Conservation (phyloP, 64 coral and sea anemone genomes). For the Acropora yongei region DNA sequence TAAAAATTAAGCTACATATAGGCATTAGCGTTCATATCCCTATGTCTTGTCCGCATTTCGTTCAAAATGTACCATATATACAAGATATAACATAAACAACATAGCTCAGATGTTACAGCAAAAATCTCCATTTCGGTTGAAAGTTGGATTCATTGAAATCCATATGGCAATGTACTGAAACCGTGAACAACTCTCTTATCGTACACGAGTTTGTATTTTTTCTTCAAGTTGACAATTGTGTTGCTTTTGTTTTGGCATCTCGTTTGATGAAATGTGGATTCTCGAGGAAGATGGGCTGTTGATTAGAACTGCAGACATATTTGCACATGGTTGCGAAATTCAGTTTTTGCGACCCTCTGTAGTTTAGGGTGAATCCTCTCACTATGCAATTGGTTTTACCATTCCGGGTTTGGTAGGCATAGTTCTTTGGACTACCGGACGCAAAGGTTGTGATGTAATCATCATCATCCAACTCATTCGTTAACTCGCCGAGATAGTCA, state of each 20-base stretch:
- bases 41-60: too few species aligned
- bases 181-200: slow-evolving; percentile 8
- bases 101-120: too few species aligned
- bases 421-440: slow-evolving; percentile 57
- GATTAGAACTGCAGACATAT: background rate
- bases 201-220: slow-evolving; percentile 43
- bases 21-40: too few species aligned
- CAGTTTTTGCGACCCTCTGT: background rate
- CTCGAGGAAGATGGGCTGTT: slow-evolving; percentile 14
- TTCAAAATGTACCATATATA: too few species aligned
- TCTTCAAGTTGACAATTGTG: background rate
- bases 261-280: slow-evolving; percentile 37
- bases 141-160: slow-evolving; percentile 3
- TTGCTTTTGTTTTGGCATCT: slow-evolving; percentile 13
- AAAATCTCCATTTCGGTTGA: too few species aligned
- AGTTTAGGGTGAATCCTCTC: slow-evolving; percentile 38
- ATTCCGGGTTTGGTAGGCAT: slow-evolving; percentile 2
- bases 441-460: slow-evolving; percentile 30
- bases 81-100: too few species aligned
- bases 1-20: too few species aligned
- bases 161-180: slow-evolving; percentile 12
- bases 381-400: slow-evolving; percentile 18
- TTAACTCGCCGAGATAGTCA: slow-evolving; percentile 28
- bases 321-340: slow-evolving; percentile 15
- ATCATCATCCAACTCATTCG: slow-evolving; percentile 13